Evolutionary conservation across 2,797 vertebrate species (phyloP).

Genomic region (Threskiornis aethiopicus): DNA sequence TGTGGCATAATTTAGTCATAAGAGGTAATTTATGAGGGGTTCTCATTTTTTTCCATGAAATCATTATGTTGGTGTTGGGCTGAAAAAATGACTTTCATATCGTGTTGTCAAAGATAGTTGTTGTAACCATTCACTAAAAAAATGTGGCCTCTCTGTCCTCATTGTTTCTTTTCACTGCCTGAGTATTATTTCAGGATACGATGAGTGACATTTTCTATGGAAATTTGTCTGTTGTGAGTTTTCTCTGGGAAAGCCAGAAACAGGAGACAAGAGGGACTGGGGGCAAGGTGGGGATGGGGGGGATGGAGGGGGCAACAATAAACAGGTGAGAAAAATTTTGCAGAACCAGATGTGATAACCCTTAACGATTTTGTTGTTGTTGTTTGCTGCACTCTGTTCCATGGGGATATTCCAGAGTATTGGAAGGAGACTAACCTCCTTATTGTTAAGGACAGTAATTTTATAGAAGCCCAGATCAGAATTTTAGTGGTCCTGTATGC

Average conservation of each 20-base stretch:
- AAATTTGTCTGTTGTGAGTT: not conserved
- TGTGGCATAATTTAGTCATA: slow-evolving; percentile 61
- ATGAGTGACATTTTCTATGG: not conserved
- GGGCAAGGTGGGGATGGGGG: not conserved
- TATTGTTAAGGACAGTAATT: not conserved
- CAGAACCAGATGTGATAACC: not conserved
- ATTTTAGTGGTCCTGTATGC: not conserved
- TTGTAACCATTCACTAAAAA: slow-evolving; percentile 47
- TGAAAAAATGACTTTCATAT: slow-evolving; percentile 66
- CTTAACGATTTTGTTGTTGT: not conserved
- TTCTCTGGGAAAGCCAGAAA: not conserved
- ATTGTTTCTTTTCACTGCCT: not conserved
- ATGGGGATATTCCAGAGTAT: not conserved
- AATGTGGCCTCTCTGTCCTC: slow-evolving; percentile 1
- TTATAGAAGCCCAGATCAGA: not conserved
- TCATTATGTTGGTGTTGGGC: slow-evolving; percentile 21
- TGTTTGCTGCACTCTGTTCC: not conserved
- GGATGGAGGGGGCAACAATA: not conserved
- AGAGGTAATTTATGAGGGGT: slow-evolving; percentile 50
- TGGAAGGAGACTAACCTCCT: not conserved
- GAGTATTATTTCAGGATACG: not conserved
- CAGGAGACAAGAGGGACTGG: not conserved
- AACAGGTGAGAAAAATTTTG: not conserved
- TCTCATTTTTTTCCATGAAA: slow-evolving; percentile 22
- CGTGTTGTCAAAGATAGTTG: slow-evolving; percentile 40